phyloP scores from a whole-genome alignment of 2,888 invertebrate species.

The Limnephilus lunatus region DNA sequence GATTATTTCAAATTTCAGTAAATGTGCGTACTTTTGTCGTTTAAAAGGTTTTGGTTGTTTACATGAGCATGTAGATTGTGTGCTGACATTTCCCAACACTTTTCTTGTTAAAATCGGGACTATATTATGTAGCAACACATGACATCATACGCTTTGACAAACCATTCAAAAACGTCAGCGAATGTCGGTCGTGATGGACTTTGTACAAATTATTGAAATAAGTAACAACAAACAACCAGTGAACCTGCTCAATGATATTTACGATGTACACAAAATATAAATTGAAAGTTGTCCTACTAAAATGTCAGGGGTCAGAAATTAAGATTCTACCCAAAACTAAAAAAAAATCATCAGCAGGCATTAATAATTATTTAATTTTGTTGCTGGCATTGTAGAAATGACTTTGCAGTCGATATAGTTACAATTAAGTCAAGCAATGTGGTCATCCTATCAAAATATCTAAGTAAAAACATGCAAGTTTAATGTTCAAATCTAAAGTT shows the following conservation, averaged over 20 bases:
- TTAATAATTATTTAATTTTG: too few species aligned
- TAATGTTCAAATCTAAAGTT: too few species aligned
- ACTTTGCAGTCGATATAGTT: too few species aligned
- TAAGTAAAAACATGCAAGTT: too few species aligned
- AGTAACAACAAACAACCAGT: background rate
- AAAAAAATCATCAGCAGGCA: too few species aligned
- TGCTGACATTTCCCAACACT: constrained; percentile 17
- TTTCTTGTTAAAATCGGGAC: constrained; percentile 3
- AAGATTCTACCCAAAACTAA: background rate
- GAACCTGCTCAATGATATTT: background rate
- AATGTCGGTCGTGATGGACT: background rate
- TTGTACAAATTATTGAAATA: background rate
- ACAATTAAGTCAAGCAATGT: too few species aligned
- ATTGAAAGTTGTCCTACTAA: background rate
- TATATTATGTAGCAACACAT: background rate
- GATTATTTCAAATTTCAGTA: background rate
- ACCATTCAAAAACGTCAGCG: background rate
- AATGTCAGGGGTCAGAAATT: background rate
- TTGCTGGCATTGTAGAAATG: too few species aligned
- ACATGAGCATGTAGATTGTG: background rate
- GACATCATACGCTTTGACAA: background rate
- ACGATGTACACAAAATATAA: background rate
- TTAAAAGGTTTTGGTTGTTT: background rate
- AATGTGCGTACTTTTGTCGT: background rate
- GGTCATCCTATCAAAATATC: too few species aligned